Percentiles rank a stretch among this genome's conserved stretches.
Evolutionary conservation across 2,113 vertebrate genomes (phyloP).

Genomic region (Salvelinus fontinalis): DNA sequence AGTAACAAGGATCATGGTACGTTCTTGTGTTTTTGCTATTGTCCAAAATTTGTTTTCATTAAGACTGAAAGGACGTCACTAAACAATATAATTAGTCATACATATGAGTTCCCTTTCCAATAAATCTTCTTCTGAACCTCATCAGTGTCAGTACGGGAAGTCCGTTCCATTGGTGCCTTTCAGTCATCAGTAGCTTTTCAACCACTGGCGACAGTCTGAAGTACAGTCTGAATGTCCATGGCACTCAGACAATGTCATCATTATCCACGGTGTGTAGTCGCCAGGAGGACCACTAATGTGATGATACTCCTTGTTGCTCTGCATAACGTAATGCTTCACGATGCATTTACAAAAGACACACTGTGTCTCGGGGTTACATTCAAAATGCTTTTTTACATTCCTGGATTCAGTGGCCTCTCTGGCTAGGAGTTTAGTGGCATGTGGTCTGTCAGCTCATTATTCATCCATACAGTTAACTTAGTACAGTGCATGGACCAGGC

Average conservation of each 20-base stretch:
- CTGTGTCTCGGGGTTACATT: conserved; percentile 9
- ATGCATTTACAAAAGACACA: conserved; percentile 28
- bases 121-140: no score
- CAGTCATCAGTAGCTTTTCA: neutral
- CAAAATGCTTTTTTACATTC: conserved; percentile 46
- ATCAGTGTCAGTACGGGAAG: neutral
- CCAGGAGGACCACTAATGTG: neutral
- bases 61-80: neutral
- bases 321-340: conserved; percentile 10
- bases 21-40: conserved; percentile 1
- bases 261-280: conserved; percentile 61
- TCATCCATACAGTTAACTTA: conserved; percentile 41
- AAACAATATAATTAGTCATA: neutral
- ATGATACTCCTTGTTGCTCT: conserved; percentile 8
- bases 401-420: conserved; percentile 18
- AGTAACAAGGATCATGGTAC: neutral
- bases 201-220: neutral
- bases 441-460: conserved; percentile 56
- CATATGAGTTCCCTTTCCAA: no score
- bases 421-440: conserved; percentile 35
- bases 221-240: neutral
- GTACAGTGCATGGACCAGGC: conserved; percentile 33
- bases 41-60: conserved; percentile 30
- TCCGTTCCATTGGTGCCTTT: neutral
- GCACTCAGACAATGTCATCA: conserved; percentile 18